Conservation (phyloP, 2,888 invertebrate species). For the Geotrupes spiniger region DNA sequence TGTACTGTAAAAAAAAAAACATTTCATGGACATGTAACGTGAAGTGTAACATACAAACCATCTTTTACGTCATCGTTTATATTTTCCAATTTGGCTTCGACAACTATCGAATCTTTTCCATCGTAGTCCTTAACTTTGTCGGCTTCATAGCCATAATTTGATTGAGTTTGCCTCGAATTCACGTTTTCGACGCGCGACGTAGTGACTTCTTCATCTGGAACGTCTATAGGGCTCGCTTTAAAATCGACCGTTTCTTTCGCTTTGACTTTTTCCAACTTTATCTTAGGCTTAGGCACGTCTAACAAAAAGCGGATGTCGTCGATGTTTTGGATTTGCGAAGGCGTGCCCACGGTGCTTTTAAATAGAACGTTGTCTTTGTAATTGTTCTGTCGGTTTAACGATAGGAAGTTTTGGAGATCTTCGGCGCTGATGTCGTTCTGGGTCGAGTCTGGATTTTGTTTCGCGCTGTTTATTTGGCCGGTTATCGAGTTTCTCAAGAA, state of each 20-base stretch:
- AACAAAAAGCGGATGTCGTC: not conserved
- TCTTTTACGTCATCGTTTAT: too few relatives aligned
- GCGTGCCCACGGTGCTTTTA: constrained; percentile 19
- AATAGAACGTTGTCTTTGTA: constrained; percentile 21
- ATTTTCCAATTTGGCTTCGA: constrained; percentile 40
- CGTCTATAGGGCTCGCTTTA: constrained; percentile 18
- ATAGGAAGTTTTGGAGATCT: constrained; percentile 28
- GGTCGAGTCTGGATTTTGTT: constrained; percentile 12
- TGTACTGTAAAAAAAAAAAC: too few relatives aligned
- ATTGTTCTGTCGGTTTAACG: constrained; percentile 28
- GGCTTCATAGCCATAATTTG: constrained; percentile 26
- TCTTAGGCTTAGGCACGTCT: not conserved
- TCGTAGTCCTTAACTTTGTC: constrained; percentile 39
- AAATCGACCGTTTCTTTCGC: constrained; percentile 1
- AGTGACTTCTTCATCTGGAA: constrained; percentile 12
- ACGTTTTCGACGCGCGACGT: constrained; percentile 16
- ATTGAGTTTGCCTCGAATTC: constrained; percentile 7
- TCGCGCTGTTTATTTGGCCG: constrained; percentile 28
- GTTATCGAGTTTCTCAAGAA: constrained; percentile 31
- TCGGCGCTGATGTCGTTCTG: constrained; percentile 1
- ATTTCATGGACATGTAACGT: too few relatives aligned
- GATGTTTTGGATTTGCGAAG: constrained; percentile 2
- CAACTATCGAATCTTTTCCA: constrained; percentile 53
- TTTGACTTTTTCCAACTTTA: not conserved
- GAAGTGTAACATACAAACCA: too few relatives aligned